Evolutionary conservation across 2,113 vertebrate species (phyloP), one percentile per base, ranked within the genome.

Genomic region (Syngnathoides biaculeatus): DNA sequence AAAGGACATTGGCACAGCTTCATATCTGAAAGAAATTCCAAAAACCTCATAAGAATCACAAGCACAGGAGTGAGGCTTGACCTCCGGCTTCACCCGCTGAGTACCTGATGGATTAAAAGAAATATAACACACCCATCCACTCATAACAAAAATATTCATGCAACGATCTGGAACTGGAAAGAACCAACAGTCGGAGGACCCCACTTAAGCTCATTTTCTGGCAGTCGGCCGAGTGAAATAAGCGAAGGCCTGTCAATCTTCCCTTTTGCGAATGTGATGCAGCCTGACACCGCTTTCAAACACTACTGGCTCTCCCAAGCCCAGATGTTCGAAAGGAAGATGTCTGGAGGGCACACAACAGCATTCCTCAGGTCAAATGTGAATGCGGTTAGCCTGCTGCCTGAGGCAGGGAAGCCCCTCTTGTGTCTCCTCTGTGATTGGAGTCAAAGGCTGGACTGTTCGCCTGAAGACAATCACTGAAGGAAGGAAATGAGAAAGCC

Each of bases 401-500:
- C 75, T 66, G 71, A 74, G 62, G 72, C 71, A 75, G 80, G 78
- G 82, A 86, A 83, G 74, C 71, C 73, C 78, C 75, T 74, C 73
- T 69, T 58, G 52, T 62, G 43, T 73, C 65, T 79, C 67, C 62
- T 13, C 67, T 85, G 82, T 88, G 83, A 89, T 84, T 74, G 52
- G 69, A 83, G 72, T 86, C 75, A 87, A 87, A 84, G 65, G 67
- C 74, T 67, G 74, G 80, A 75, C 76, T 84, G 84, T 76, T 57
- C 74, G 71, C 73, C 56, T 68, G 75, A 81, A 73, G 82, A 86
- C 74, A 86, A 80, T 72, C 70, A 84, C 70, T 52, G 24, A 70
- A 70, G 62, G 83, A 43, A 88, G 88, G 87, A 92, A 89, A 90
- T 90, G 85, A 90, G 80, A 89, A 74, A 78, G 66, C 84, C 79